phyloP scores from a whole-genome alignment of 1,140 invertebrate genomes.

The Sarcophaga peregrina region DNA sequence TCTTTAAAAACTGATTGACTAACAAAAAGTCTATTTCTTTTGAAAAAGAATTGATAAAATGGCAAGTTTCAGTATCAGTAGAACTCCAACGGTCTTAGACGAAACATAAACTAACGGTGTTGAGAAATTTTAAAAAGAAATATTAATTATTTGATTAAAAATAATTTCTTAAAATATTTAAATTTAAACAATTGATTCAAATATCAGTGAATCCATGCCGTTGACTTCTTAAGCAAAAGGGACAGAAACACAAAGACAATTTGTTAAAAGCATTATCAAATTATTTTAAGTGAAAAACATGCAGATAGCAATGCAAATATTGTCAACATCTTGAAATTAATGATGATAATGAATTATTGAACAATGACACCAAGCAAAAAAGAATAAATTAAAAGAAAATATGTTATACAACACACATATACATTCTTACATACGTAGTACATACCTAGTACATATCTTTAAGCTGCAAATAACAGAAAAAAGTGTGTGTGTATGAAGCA shows the following conservation, averaged over 20 bases:
- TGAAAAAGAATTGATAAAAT: background rate
- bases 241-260: background rate
- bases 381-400: background rate
- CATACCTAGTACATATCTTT: too few species aligned
- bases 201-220: background rate
- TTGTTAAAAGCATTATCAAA: background rate
- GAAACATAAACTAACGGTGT: background rate
- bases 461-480: too few species aligned
- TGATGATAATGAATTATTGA: slow-evolving; percentile 11
- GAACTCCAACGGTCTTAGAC: background rate
- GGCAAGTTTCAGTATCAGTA: background rate
- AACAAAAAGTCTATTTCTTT: background rate
- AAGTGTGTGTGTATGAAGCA: background rate
- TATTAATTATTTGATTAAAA: background rate
- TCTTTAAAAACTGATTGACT: background rate
- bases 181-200: background rate
- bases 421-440: too few species aligned
- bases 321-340: background rate
- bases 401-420: background rate
- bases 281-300: background rate
- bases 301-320: background rate
- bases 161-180: background rate
- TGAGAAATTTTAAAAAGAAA: background rate
- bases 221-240: background rate
- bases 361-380: background rate